Evolutionary conservation across 2,888 invertebrate genomes (phyloP), one percentile per base, ranked within the genome.

Genomic region (Lycia hirtaria): DNA sequence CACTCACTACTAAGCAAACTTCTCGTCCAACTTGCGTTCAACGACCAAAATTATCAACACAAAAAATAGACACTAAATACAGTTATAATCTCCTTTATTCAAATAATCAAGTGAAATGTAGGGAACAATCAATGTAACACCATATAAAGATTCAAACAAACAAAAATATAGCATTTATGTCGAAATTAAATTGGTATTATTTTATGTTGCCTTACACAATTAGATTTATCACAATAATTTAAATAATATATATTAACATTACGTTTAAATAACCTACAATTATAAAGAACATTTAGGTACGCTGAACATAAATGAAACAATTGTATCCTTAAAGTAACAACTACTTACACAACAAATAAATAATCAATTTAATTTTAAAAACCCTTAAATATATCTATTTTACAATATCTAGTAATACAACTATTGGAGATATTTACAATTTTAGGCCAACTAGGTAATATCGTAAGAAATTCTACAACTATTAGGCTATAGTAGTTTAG

Each of bases 71-170:
- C 67, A 68, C 57, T 28, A 28, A 33, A 33, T 3, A 59, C 58
- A 63, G 64, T 76, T 76, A 67, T 66, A 72, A 72, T 75, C 65
- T 67, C 72, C 69, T 86, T 85, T 85, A 86, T 81, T 86, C 68
- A 75, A 72, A 78, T 80, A 78, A 76, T 71, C 66, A 76, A 81
- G 80, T 77, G 67, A 78, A 79, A 77, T 80, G 77, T 73, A 81
- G 80, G 81, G 72, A 76, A 71, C 68, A 68, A 67, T 74, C 66
- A 56, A 64, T 72, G 14, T 61, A 26, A 61, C 56, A 63, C 61
- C 58, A 69, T 69, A 73, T 47, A 69, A 26, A 60, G 56, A 51
- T 32, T 54, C 1, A 47, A 30, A 45, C 19, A 55, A 32, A 12
- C n/a, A n/a, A n/a, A n/a, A n/a, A n/a, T n/a, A n/a, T n/a, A n/a